Evolutionary conservation across 1,140 invertebrate genomes (phyloP).

Genomic region (Drosophila parabipectinata): DNA sequence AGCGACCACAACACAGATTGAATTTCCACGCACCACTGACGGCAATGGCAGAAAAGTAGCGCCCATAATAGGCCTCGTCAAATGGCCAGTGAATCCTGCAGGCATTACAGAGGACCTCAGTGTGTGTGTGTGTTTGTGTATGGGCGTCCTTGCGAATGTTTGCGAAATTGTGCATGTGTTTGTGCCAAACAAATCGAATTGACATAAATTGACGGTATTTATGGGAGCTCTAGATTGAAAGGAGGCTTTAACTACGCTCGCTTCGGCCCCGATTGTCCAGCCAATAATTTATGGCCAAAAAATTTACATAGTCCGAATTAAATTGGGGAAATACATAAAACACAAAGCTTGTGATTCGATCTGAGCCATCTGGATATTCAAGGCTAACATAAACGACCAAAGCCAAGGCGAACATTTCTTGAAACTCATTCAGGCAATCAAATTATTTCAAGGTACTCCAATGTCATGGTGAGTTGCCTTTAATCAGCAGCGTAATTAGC

Average conservation of each 20-base stretch:
- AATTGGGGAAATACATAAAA: slow-evolving; percentile 27
- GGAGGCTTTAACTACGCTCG: slow-evolving; percentile 30
- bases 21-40: slow-evolving; percentile 72
- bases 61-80: slow-evolving; percentile 59
- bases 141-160: slow-evolving; percentile 13
- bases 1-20: slow-evolving; percentile 57
- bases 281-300: slow-evolving; percentile 31
- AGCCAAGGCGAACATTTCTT: neutral
- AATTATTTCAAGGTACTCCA: slow-evolving; percentile 10
- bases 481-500: slow-evolving; percentile 35
- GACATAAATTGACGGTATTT: slow-evolving; percentile 71
- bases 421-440: slow-evolving; percentile 1
- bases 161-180: slow-evolving; percentile 6
- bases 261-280: slow-evolving; percentile 15
- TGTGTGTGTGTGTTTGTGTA: slow-evolving; percentile 17
- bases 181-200: slow-evolving; percentile 66
- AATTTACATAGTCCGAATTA: slow-evolving; percentile 42
- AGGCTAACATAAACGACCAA: neutral
- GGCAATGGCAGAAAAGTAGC: slow-evolving; percentile 26
- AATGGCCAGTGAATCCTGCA: slow-evolving; percentile 55
- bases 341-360: slow-evolving; percentile 10
- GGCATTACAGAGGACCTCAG: slow-evolving; percentile 60
- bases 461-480: slow-evolving; percentile 20
- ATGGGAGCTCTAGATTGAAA: slow-evolving; percentile 40
- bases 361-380: slow-evolving; percentile 5